Conservation (phyloP, 2,888 invertebrate genomes). For the Ophioninae sp. region DNA sequence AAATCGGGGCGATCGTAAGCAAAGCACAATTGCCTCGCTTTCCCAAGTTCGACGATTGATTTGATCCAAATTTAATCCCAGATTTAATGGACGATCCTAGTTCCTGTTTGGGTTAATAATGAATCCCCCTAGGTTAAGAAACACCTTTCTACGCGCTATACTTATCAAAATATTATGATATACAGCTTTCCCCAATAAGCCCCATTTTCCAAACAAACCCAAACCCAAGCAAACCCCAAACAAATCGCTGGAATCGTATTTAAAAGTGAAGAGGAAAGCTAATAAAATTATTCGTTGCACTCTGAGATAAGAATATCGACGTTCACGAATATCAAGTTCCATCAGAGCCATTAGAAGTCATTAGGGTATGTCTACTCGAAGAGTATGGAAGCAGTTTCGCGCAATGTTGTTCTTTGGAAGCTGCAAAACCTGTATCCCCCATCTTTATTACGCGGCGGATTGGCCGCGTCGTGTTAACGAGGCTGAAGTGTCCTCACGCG, state of each 20-base stretch:
- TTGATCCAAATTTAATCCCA: no score
- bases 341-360: conserved; percentile 34
- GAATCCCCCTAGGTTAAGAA: no score
- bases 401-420: conserved; percentile 25
- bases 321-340: conserved; percentile 27
- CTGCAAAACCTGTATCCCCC: conserved; percentile 22
- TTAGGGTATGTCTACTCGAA: conserved; percentile 1
- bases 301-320: neutral
- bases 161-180: no score
- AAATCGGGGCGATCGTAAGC: no score
- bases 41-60: no score
- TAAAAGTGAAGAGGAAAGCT: neutral
- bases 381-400: neutral
- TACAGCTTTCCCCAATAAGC: no score
- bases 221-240: no score
- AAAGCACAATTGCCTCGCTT: no score
- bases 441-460: conserved; percentile 1
- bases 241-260: neutral
- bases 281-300: neutral
- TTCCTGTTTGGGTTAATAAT: no score
- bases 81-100: no score
- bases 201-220: no score
- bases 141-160: no score
- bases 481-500: conserved; percentile 11
- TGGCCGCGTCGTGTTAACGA: conserved; percentile 16